phyloP scores from a whole-genome alignment of 2,888 invertebrate genomes.

The Amphipyra berbera region DNA sequence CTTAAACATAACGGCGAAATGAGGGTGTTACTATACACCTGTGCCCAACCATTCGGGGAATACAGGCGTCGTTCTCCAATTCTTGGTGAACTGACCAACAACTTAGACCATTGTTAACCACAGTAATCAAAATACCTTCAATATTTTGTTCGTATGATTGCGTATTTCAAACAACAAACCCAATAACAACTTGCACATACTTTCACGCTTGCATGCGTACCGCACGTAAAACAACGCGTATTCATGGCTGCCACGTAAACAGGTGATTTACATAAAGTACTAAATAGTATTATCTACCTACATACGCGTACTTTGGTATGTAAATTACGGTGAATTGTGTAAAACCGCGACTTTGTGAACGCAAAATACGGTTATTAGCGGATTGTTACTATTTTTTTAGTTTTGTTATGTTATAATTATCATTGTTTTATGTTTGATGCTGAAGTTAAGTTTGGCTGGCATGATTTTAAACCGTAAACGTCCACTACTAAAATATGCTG shows the following conservation, averaged over 20 bases:
- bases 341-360: constrained; percentile 27
- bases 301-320: constrained; percentile 33
- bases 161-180: neutral
- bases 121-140: too few relatives aligned
- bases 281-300: constrained; percentile 47
- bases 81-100: too few relatives aligned
- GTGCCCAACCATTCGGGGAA: too few relatives aligned
- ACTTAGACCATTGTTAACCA: too few relatives aligned
- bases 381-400: constrained; percentile 8
- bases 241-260: constrained; percentile 46
- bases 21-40: too few relatives aligned
- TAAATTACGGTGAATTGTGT: constrained; percentile 50
- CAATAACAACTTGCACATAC: neutral
- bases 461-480: too few relatives aligned
- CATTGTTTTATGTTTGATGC: too few relatives aligned
- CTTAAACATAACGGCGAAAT: too few relatives aligned
- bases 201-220: constrained; percentile 49
- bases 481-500: too few relatives aligned
- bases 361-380: constrained; percentile 15
- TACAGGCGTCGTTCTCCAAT: too few relatives aligned
- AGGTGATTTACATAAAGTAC: constrained; percentile 50
- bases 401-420: neutral
- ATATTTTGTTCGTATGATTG: neutral
- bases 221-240: constrained; percentile 40
- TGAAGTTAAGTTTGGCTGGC: too few relatives aligned